Conservation (phyloP, 2,888 invertebrate genomes). For the Notodromas monacha region DNA sequence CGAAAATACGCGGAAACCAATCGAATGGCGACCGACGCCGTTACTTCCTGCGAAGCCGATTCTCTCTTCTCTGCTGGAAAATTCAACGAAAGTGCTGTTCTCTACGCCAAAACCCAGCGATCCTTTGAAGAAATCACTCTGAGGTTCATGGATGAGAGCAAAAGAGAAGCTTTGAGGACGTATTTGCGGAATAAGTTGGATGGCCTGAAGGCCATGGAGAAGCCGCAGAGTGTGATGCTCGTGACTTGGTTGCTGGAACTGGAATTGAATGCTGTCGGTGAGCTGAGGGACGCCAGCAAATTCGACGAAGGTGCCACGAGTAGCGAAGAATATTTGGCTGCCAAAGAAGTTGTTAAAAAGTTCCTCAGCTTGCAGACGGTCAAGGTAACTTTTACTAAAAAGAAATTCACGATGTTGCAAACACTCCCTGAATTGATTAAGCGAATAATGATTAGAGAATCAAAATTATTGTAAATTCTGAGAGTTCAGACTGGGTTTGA, state of each 20-base stretch:
- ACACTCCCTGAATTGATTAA: too few species aligned
- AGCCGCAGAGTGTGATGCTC: constrained; percentile 62
- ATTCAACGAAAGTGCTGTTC: constrained; percentile 46
- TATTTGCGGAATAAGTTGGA: constrained; percentile 24
- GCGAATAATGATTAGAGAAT: too few species aligned
- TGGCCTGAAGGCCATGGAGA: too few species aligned
- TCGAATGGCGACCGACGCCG: constrained; percentile 14
- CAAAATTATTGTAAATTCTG: too few species aligned
- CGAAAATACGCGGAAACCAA: constrained; percentile 12
- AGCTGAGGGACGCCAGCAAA: constrained; percentile 21
- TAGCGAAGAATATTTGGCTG: constrained; percentile 24
- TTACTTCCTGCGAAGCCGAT: neutral
- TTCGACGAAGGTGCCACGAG: constrained; percentile 14
- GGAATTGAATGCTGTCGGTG: constrained; percentile 56
- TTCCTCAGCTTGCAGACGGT: constrained; percentile 38
- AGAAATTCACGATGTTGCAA: too few species aligned
- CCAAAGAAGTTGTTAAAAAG: constrained; percentile 40
- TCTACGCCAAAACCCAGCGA: constrained; percentile 58
- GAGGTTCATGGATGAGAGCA: constrained; percentile 46
- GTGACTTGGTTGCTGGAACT: constrained; percentile 81
- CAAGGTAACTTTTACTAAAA: too few species aligned
- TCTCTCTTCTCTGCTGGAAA: constrained; percentile 12
- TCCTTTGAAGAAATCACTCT: constrained; percentile 80
- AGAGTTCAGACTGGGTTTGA: too few species aligned
- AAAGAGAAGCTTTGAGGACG: constrained; percentile 52